These are phyloP conservation scores for Bruchidius siliquastri DNA, from an alignment of 2,888 invertebrate species.

Conservation along the genomic window DNA sequence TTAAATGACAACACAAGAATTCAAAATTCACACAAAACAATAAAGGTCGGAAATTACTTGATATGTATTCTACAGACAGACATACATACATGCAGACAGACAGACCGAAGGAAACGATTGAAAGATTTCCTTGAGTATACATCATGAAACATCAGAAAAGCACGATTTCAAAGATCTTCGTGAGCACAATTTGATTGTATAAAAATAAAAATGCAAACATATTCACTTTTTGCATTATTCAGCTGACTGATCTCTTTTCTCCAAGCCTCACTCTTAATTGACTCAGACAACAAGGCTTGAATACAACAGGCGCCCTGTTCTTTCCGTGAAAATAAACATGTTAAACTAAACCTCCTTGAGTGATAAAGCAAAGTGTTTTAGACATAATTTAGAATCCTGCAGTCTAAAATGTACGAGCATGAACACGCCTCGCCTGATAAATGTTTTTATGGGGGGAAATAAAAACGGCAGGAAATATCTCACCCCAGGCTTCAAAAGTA, in stretches of 20 bases:
- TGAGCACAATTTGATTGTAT: no score
- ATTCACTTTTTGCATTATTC: no score
- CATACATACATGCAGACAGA: no score
- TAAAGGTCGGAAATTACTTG: no score
- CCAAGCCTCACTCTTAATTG: background rate
- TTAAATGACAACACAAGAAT: no score
- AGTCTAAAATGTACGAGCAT: background rate
- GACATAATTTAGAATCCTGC: background rate
- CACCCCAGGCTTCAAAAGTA: background rate
- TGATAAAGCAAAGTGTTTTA: background rate
- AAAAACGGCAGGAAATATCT: background rate
- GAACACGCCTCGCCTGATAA: background rate
- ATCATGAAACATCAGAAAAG: no score
- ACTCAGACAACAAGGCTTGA: background rate
- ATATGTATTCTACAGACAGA: no score
- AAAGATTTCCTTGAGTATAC: no score
- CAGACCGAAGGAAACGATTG: no score
- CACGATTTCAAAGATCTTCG: no score
- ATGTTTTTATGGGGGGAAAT: background rate
- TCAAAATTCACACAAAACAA: no score
- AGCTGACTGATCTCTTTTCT: background rate
- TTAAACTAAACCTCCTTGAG: background rate
- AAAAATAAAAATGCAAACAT: no score
- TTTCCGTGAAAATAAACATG: background rate
- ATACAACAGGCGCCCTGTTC: background rate